These are phyloP conservation scores for Octomys mimax DNA, from an alignment of 2,797 vertebrate species.

Conservation along the genomic window DNA sequence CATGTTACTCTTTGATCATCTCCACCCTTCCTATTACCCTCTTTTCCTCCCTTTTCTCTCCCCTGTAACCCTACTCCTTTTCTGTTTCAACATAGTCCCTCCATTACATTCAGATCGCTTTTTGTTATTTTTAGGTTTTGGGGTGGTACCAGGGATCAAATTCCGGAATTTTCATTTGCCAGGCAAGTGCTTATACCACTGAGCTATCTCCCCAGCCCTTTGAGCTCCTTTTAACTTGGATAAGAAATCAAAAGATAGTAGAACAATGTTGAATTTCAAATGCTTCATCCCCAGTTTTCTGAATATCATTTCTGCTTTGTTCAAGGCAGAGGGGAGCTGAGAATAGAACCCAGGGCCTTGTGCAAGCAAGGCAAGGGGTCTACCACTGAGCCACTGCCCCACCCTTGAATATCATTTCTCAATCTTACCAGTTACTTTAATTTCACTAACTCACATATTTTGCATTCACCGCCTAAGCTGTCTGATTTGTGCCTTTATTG, in stretches of 20 bases:
- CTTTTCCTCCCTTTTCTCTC: background rate
- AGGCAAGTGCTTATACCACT: no score
- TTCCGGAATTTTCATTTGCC: no score
- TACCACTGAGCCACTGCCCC: no score
- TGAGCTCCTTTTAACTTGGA: no score
- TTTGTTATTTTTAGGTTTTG: background rate
- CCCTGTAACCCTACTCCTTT: background rate
- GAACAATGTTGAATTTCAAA: background rate
- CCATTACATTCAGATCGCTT: background rate
- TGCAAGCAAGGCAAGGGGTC: no score
- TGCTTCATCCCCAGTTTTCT: background rate
- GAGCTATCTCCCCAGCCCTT: no score
- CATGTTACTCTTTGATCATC: background rate
- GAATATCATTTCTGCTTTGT: background rate
- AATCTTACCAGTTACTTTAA: background rate
- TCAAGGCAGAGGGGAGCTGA: no score
- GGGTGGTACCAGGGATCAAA: no score
- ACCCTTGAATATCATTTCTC: background rate
- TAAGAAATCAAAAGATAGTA: background rate
- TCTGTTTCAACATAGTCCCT: background rate
- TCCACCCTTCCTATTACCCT: background rate
- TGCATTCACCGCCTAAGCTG: background rate
- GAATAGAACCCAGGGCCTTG: no score
- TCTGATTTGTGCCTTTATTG: background rate
- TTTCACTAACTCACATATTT: background rate